A percentile compares a stretch with the other conserved stretches of the same genome.
Conservation (phyloP, 1,140 invertebrate species). For the Mactra quadrangularis region DNA sequence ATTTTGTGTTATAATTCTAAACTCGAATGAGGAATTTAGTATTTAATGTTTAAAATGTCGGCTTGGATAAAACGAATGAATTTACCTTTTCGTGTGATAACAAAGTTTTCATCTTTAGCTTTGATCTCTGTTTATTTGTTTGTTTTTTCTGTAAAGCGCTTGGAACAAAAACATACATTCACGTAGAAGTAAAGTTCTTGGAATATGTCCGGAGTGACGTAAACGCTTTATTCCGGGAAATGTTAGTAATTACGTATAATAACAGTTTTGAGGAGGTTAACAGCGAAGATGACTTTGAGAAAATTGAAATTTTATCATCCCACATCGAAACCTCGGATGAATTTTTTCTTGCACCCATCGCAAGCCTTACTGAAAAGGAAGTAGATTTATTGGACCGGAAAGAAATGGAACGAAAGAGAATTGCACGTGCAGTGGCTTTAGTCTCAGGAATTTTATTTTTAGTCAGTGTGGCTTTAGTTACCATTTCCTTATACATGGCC, state of each 20-base stretch:
- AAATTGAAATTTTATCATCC: constrained; percentile 60
- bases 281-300: constrained; percentile 60
- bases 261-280: constrained; percentile 51
- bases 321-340: constrained; percentile 55
- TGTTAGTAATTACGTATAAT: constrained; percentile 55
- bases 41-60: no score
- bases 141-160: no score
- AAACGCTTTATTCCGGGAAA: constrained; percentile 3
- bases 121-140: no score
- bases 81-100: no score
- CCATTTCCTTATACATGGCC: constrained; percentile 57
- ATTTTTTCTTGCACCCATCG: constrained; percentile 46
- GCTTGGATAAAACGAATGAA: no score
- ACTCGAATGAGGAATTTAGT: no score
- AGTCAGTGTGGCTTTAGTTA: constrained; percentile 56
- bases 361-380: constrained; percentile 50
- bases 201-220: constrained; percentile 43
- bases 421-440: constrained; percentile 54
- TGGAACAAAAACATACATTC: background rate
- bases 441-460: constrained; percentile 56
- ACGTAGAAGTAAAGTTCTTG: background rate
- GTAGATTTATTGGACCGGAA: constrained; percentile 32
- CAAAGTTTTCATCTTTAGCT: background rate
- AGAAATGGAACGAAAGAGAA: constrained; percentile 42
- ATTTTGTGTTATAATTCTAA: no score